Conservation (phyloP, 2,113 vertebrate species). For the Eptesicus fuscus region DNA sequence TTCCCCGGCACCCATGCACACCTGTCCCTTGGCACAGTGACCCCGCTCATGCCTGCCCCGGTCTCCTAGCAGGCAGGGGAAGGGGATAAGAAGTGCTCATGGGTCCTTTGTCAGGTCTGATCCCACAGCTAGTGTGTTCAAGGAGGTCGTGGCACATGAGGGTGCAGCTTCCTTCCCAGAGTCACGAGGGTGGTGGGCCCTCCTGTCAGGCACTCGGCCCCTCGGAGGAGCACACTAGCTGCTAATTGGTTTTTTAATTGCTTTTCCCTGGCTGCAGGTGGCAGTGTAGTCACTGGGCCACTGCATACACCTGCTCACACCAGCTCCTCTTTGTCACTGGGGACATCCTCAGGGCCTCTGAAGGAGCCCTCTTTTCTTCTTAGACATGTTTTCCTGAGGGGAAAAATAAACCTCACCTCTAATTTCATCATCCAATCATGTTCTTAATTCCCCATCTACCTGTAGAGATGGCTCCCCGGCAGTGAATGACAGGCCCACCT, state of each 20-base stretch:
- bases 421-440: fast-evolving
- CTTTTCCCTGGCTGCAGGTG: not conserved
- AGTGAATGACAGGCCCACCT: not conserved
- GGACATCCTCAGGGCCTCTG: not conserved
- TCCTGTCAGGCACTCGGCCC: not conserved
- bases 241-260: not conserved
- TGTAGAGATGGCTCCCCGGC: not conserved
- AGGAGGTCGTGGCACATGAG: not conserved
- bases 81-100: not conserved
- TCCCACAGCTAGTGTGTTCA: not conserved
- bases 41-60: not conserved
- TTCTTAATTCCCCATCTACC: not conserved
- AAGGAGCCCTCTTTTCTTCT: not conserved
- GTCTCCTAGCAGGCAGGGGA: not conserved
- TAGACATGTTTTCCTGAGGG: not conserved
- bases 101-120: not conserved
- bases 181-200: fast-evolving
- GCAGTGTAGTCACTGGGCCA: not conserved
- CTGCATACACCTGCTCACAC: not conserved
- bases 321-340: not conserved
- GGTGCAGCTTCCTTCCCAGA: not conserved
- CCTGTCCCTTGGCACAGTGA: not conserved
- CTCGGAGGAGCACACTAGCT: not conserved
- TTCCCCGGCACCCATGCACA: not conserved
- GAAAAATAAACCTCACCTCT: not conserved